These are phyloP conservation scores for Halcyon smyrnensis DNA, from an alignment of 2,797 vertebrate genomes.

Conservation along the genomic window DNA sequence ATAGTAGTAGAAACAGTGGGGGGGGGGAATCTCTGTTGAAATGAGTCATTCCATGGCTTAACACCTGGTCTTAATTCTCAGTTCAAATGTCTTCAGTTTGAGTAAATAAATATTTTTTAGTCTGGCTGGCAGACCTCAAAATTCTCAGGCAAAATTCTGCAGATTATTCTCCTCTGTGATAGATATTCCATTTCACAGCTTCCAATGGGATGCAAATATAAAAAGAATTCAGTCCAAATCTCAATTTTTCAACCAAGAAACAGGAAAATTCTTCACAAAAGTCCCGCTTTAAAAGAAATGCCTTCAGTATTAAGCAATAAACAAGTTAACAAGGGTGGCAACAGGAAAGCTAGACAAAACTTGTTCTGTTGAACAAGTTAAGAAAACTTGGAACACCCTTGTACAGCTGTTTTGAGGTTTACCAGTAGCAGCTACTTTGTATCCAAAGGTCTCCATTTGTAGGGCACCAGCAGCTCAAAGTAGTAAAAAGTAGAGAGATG, in stretches of 20 bases:
- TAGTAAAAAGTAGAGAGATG: not conserved
- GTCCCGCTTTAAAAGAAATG: not conserved
- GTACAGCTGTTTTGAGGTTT: not conserved
- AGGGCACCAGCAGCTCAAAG: not conserved
- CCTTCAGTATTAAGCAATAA: not conserved
- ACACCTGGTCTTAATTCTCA: not conserved
- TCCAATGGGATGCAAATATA: not conserved
- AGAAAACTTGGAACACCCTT: not conserved
- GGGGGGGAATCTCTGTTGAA: not conserved
- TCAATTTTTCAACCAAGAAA: not conserved
- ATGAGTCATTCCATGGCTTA: not conserved
- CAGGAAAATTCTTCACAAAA: not conserved
- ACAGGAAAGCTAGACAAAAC: not conserved
- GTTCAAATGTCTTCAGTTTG: not conserved
- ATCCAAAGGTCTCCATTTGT: not conserved
- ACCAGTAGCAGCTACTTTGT: not conserved
- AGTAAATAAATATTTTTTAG: not conserved
- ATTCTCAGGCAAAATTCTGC: not conserved
- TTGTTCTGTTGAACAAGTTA: not conserved
- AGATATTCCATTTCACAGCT: not conserved
- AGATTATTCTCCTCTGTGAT: not conserved
- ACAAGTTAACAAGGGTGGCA: not conserved
- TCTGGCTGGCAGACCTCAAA: not conserved
- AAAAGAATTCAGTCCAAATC: not conserved
- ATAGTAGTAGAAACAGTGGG: not conserved